Evolutionary conservation across 30 jellyfish, hydroid and myxozoan species (phyloP).

Genomic region (Haliclystus octoradiatus): DNA sequence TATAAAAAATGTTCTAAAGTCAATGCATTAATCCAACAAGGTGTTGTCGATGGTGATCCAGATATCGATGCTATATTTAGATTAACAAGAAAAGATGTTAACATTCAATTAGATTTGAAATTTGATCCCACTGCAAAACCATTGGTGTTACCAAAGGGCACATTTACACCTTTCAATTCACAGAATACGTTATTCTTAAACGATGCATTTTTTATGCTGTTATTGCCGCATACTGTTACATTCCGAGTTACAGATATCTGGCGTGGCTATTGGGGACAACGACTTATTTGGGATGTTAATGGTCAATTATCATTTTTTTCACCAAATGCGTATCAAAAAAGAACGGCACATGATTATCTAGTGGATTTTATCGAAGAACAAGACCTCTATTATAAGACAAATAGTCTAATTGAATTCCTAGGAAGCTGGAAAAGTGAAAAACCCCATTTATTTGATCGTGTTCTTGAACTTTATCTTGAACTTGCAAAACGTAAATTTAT

Average conservation of each 20-base stretch:
- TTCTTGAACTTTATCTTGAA: constrained; percentile 53
- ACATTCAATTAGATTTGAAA: constrained; percentile 47
- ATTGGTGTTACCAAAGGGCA: constrained; percentile 63
- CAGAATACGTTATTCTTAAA: constrained; percentile 73
- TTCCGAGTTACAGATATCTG: constrained; percentile 89
- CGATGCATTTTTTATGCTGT: constrained; percentile 68
- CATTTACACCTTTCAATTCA: constrained; percentile 81
- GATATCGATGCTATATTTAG: constrained; percentile 91
- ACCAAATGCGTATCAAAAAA: constrained; percentile 92
- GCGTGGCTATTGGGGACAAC: constrained; percentile 83
- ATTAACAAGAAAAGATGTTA: constrained; percentile 75
- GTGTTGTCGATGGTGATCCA: constrained; percentile 97
- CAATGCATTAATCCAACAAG: constrained; percentile 81
- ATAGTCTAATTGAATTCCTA: constrained; percentile 53
- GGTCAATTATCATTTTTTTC: constrained; percentile 92
- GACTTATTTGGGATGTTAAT: constrained; percentile 88
- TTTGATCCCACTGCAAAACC: constrained; percentile 73
- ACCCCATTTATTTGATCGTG: constrained; percentile 54
- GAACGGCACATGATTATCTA: constrained; percentile 78
- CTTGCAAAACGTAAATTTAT: constrained; percentile 54
- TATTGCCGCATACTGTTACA: constrained; percentile 68
- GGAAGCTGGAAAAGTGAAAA: constrained; percentile 49
- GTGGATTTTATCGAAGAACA: constrained; percentile 77
- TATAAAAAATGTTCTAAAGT: constrained; percentile 50
- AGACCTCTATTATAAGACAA: constrained; percentile 53